A percentile compares a stretch with the other conserved stretches of the same genome.
Evolutionary conservation across 2,113 vertebrate genomes (phyloP).

Genomic region (Cichladusa arquata): DNA sequence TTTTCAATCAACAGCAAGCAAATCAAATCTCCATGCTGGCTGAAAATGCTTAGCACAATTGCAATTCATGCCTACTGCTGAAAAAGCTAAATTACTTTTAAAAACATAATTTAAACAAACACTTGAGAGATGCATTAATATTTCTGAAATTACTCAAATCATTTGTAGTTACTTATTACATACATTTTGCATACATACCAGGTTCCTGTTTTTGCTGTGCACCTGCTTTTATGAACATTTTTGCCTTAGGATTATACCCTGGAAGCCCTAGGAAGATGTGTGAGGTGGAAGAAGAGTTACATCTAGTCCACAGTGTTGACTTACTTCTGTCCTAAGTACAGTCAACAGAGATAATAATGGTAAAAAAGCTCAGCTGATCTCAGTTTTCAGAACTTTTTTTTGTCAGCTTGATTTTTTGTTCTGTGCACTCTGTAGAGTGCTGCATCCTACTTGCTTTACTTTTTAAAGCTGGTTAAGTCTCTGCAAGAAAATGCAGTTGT

Average conservation of each 20-base stretch:
- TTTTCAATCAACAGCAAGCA: background rate
- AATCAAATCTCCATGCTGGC: background rate
- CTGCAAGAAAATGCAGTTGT: background rate
- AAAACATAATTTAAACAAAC: background rate
- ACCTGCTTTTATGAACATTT: background rate
- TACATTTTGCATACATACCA: background rate
- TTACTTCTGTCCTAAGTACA: background rate
- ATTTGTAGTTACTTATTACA: background rate
- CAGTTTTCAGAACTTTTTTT: background rate
- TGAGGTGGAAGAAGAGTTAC: background rate
- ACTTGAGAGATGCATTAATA: background rate
- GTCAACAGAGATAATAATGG: background rate
- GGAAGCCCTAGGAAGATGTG: background rate
- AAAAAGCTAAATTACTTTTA: background rate
- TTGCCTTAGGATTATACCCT: background rate
- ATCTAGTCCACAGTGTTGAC: fast-evolving
- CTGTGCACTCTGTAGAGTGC: background rate
- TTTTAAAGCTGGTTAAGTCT: background rate
- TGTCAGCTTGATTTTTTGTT: background rate
- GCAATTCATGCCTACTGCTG: background rate
- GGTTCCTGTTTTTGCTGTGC: background rate
- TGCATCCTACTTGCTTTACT: background rate
- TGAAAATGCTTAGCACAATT: background rate
- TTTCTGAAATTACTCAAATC: background rate
- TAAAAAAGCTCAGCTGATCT: background rate